These are phyloP conservation scores for Encarsia formosa DNA, from an alignment of 2,888 invertebrate genomes.

Conservation along the genomic window DNA sequence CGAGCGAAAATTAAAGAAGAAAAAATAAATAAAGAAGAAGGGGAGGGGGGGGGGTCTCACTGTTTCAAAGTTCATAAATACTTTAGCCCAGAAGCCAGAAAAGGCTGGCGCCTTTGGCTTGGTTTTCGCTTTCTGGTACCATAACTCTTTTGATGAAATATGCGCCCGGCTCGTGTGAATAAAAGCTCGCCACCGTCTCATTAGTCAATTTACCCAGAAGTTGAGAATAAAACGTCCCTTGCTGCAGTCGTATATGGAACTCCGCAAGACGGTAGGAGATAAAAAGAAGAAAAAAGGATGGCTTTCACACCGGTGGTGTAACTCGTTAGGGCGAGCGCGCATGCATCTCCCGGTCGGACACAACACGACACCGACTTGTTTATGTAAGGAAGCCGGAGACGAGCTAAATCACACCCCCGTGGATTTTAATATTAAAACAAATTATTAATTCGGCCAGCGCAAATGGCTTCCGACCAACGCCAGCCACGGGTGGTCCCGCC, in stretches of 20 bases:
- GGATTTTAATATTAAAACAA: slow-evolving; percentile 52
- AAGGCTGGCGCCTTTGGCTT: too few species aligned
- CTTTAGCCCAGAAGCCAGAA: slow-evolving; percentile 13
- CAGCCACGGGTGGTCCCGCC: slow-evolving; percentile 46
- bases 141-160: slow-evolving; percentile 25
- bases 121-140: slow-evolving; percentile 14
- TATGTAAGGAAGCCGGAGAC: slow-evolving; percentile 41
- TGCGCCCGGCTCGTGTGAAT: neutral
- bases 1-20: neutral
- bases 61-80: slow-evolving; percentile 26
- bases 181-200: slow-evolving; percentile 21
- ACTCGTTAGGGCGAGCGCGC: slow-evolving; percentile 35
- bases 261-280: neutral
- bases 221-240: too few species aligned
- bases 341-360: slow-evolving; percentile 33
- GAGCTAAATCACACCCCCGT: slow-evolving; percentile 50
- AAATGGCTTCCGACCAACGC: too few species aligned
- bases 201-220: slow-evolving; percentile 26
- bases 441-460: slow-evolving; percentile 52
- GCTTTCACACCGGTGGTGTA: slow-evolving; percentile 33
- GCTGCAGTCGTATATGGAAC: too few species aligned
- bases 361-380: slow-evolving; percentile 45
- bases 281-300: slow-evolving; percentile 2
- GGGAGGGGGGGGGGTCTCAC: slow-evolving; percentile 16
- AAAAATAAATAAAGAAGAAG: slow-evolving; percentile 11